These are phyloP conservation scores for Charadrius vociferus DNA, from an alignment of 2,113 vertebrate genomes.

Conservation along the genomic window DNA sequence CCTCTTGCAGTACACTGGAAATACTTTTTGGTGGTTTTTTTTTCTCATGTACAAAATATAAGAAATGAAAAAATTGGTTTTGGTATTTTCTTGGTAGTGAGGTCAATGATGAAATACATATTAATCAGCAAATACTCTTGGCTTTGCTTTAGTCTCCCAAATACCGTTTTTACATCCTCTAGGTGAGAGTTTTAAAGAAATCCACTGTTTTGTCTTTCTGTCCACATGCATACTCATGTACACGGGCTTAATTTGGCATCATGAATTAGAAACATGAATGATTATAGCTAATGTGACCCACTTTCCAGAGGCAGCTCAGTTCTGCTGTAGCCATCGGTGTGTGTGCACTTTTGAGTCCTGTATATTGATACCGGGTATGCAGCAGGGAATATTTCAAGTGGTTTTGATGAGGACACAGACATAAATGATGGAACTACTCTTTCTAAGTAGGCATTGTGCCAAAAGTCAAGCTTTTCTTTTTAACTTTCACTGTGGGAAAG, in stretches of 20 bases:
- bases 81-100: background rate
- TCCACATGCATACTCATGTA: rapidly evolving
- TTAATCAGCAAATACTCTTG: background rate
- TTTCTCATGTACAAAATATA: rapidly evolving
- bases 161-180: background rate
- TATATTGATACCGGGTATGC: background rate
- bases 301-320: background rate
- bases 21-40: background rate
- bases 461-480: background rate
- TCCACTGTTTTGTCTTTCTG: background rate
- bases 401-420: background rate
- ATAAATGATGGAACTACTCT: background rate
- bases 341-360: background rate
- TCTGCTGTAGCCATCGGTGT: background rate
- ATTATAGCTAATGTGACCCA: background rate
- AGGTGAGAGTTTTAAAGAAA: background rate
- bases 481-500: background rate
- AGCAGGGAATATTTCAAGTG: background rate
- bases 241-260: background rate
- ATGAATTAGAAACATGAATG: background rate
- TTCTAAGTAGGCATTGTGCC: background rate
- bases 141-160: background rate
- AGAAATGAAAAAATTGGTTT: background rate
- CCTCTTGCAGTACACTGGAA: background rate
- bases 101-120: background rate